Percentiles rank a stretch among this genome's conserved stretches.
These are phyloP conservation scores for Emydoidea blandingii DNA, from an alignment of 2,797 vertebrate species.

Conservation along the genomic window DNA sequence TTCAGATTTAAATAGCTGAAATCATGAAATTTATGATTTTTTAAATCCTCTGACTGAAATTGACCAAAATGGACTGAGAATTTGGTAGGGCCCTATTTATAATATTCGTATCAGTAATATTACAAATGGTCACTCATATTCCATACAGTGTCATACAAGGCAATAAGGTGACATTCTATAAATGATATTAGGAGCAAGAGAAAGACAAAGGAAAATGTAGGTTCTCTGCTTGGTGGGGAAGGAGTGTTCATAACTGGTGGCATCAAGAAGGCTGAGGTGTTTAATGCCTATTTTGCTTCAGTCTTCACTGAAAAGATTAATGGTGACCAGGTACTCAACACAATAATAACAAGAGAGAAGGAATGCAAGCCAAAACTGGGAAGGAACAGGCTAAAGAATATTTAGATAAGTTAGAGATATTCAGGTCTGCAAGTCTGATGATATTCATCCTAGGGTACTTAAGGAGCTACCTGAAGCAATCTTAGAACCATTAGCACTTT, in stretches of 20 bases:
- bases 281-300: too few species aligned
- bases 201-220: neutral
- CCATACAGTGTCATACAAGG: too few species aligned
- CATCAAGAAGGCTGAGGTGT: too few species aligned
- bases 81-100: too few species aligned
- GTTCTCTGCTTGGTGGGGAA: neutral
- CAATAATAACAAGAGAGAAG: neutral
- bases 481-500: neutral
- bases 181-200: neutral
- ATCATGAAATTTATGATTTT: too few species aligned
- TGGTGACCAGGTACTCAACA: too few species aligned
- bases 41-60: too few species aligned
- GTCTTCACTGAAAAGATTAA: too few species aligned
- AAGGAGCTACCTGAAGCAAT: neutral
- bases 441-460: neutral
- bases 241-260: neutral
- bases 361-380: neutral
- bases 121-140: too few species aligned
- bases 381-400: neutral
- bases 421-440: neutral
- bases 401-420: neutral
- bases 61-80: too few species aligned
- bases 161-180: neutral
- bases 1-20: too few species aligned
- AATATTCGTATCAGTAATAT: too few species aligned